These are phyloP conservation scores for Tetragnatha montana DNA, from an alignment of 2,888 invertebrate species.

Conservation along the genomic window DNA sequence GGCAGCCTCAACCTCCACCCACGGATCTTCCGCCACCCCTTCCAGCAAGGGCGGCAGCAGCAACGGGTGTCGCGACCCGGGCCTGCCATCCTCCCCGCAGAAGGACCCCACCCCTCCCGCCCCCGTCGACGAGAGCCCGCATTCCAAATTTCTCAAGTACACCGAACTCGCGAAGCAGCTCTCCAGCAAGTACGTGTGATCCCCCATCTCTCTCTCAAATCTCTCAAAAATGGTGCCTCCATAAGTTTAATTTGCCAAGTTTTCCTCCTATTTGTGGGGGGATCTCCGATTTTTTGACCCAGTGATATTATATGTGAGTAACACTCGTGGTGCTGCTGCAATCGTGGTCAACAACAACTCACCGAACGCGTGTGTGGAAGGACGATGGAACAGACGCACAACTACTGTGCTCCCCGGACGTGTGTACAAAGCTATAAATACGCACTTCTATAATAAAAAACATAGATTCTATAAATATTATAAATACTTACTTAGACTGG, in stretches of 20 bases:
- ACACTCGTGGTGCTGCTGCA: slow-evolving; percentile 54
- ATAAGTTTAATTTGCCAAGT: slow-evolving; percentile 66
- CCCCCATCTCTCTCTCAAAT: slow-evolving; percentile 24
- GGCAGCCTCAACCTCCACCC: slow-evolving; percentile 24
- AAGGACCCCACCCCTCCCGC: slow-evolving; percentile 72
- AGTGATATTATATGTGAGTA: slow-evolving; percentile 34
- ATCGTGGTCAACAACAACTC: slow-evolving; percentile 45
- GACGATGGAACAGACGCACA: slow-evolving; percentile 66
- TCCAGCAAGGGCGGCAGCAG: slow-evolving; percentile 70
- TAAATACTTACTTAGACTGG: slow-evolving; percentile 63
- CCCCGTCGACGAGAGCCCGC: slow-evolving; percentile 89
- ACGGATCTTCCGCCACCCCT: slow-evolving; percentile 28
- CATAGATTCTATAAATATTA: slow-evolving; percentile 68
- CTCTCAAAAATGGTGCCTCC: slow-evolving; percentile 62
- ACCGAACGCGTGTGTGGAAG: not conserved
- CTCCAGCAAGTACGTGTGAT: slow-evolving; percentile 88
- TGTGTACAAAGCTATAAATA: slow-evolving; percentile 70
- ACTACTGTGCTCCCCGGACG: slow-evolving; percentile 52
- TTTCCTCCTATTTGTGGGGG: slow-evolving; percentile 62
- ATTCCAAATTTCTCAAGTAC: slow-evolving; percentile 98
- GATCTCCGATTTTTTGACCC: slow-evolving; percentile 41
- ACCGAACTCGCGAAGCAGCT: slow-evolving; percentile 98
- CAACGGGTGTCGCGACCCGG: slow-evolving; percentile 77
- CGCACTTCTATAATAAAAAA: slow-evolving; percentile 57
- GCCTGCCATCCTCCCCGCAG: slow-evolving; percentile 54